phyloP scores from a whole-genome alignment of 1,140 invertebrate genomes.

The Pomacea maculata region DNA sequence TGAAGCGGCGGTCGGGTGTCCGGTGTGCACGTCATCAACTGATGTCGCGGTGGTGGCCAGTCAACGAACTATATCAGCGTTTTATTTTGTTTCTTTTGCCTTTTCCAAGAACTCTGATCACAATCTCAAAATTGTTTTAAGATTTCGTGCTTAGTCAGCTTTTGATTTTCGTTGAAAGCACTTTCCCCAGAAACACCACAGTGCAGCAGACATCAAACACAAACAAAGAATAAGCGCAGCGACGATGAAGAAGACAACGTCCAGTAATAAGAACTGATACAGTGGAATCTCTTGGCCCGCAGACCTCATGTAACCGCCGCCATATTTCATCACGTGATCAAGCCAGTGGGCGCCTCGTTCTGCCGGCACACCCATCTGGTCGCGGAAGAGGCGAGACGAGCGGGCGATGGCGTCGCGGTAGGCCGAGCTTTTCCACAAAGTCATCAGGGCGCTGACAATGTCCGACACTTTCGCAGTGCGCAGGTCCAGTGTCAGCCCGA shows the following conservation, averaged over 20 bases:
- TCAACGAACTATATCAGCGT: too few relatives aligned
- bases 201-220: too few relatives aligned
- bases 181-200: too few relatives aligned
- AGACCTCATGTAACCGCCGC: constrained; percentile 36
- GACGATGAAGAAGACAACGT: constrained; percentile 24
- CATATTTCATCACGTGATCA: constrained; percentile 44
- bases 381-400: constrained; percentile 31
- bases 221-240: neutral
- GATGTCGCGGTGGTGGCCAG: too few relatives aligned
- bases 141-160: too few relatives aligned
- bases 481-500: constrained; percentile 54
- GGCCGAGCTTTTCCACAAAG: constrained; percentile 18
- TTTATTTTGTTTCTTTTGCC: too few relatives aligned
- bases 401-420: constrained; percentile 32
- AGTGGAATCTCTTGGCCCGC: constrained; percentile 26
- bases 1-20: too few relatives aligned
- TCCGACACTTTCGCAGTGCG: constrained; percentile 44
- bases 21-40: too few relatives aligned
- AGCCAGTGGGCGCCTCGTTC: constrained; percentile 33
- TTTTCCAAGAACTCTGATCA: too few relatives aligned
- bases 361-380: constrained; percentile 10
- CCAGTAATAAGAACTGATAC: constrained; percentile 40
- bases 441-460: constrained; percentile 40
- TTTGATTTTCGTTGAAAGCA: too few relatives aligned
- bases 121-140: too few relatives aligned